Conservation (phyloP, 2,888 invertebrate species). For the Anaspis maculata region DNA sequence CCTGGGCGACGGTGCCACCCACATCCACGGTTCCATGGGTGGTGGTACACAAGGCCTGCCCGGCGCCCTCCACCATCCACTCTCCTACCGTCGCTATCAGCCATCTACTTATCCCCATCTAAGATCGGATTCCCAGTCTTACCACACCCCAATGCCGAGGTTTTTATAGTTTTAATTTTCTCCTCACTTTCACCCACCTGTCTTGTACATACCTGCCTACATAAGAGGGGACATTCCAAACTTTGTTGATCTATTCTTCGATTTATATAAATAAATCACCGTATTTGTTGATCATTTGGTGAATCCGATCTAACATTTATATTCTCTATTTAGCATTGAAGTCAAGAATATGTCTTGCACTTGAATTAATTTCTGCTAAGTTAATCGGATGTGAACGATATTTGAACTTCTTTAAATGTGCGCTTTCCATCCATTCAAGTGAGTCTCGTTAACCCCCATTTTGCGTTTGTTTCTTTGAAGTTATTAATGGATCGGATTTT, state of each 20-base stretch:
- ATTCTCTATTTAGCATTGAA: too few relatives aligned
- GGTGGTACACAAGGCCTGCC: conserved; percentile 25
- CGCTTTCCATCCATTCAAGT: too few relatives aligned
- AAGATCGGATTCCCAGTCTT: conserved; percentile 28
- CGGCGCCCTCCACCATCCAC: conserved; percentile 29
- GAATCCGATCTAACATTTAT: too few relatives aligned
- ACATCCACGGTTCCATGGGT: conserved; percentile 42
- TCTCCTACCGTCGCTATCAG: conserved; percentile 32
- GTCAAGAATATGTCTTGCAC: too few relatives aligned
- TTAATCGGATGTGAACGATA: too few relatives aligned
- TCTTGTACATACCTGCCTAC: conserved; percentile 19
- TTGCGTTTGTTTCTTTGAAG: too few relatives aligned
- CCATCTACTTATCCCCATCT: conserved; percentile 33
- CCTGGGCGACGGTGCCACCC: conserved; percentile 76
- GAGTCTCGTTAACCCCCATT: too few relatives aligned
- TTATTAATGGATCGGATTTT: too few relatives aligned
- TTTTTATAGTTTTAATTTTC: conserved; percentile 31
- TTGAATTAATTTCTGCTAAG: too few relatives aligned
- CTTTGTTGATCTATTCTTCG: conserved; percentile 6
- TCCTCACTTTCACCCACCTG: conserved; percentile 21
- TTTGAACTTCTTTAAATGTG: too few relatives aligned
- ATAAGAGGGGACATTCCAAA: background rate
- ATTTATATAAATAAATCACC: too few relatives aligned
- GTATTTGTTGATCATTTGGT: too few relatives aligned
- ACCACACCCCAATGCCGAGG: conserved; percentile 28